phyloP scores from a whole-genome alignment of 2,888 invertebrate species.

The Harmothoe impar region DNA sequence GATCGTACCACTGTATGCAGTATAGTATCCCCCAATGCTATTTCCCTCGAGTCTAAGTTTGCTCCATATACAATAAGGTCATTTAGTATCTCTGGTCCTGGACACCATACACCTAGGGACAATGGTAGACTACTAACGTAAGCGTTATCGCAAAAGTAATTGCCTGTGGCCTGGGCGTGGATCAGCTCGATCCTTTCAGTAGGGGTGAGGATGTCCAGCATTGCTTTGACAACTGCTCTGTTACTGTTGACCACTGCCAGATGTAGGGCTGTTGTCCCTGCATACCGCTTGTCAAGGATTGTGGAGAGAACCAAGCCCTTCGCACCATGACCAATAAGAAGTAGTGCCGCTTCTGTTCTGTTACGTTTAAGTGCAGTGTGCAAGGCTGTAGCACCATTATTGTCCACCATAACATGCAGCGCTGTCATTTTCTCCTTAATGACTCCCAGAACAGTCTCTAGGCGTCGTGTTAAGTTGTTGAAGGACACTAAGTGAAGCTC shows the following conservation, averaged over 20 bases:
- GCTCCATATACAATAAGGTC: not conserved
- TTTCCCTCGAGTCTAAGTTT: not conserved
- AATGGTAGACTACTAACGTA: not conserved
- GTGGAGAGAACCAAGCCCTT: not conserved
- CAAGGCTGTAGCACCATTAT: not conserved
- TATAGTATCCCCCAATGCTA: not conserved
- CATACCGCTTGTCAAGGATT: not conserved
- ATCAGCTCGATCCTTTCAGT: not conserved
- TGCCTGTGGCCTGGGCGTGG: not conserved
- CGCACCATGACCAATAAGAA: not conserved
- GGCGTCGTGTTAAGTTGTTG: not conserved
- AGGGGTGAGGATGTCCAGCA: not conserved
- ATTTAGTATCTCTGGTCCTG: not conserved
- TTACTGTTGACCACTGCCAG: not conserved
- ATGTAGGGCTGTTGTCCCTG: not conserved
- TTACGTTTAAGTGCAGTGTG: not conserved
- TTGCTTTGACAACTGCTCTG: not conserved
- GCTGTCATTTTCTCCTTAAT: not conserved
- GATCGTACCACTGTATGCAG: not conserved
- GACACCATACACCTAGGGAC: not conserved
- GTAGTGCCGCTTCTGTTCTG: not conserved
- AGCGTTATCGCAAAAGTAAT: not conserved
- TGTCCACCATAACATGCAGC: not conserved
- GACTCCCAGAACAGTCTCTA: not conserved
- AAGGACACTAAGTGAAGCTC: not conserved